These are phyloP conservation scores for Protobothrops flavoviridis DNA, from an alignment of 2,113 vertebrate genomes.

Conservation along the genomic window DNA sequence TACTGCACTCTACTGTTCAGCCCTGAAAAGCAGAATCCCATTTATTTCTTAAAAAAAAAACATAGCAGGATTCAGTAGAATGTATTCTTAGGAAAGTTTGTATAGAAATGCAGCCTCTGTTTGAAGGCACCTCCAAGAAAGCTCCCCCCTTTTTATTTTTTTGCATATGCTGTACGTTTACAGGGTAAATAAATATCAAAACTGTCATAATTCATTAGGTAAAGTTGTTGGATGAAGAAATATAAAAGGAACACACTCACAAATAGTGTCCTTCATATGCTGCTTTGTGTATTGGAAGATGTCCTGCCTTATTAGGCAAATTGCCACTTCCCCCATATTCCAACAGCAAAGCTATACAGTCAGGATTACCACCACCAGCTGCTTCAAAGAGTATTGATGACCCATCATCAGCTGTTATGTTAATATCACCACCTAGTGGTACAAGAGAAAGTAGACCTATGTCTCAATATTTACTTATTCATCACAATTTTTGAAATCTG, in stretches of 20 bases:
- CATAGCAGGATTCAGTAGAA: neutral
- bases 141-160: neutral
- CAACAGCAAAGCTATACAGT: conserved; percentile 81
- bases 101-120: neutral
- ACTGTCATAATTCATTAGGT: neutral
- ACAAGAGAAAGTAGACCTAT: neutral
- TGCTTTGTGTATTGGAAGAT: conserved; percentile 84
- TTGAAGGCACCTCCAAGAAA: neutral
- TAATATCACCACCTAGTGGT: conserved; percentile 77
- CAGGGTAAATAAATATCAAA: neutral
- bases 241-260: conserved; percentile 68
- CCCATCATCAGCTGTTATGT: conserved; percentile 78
- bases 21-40: neutral
- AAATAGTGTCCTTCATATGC: conserved; percentile 84
- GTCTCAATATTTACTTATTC: neutral
- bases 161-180: neutral
- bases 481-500: neutral
- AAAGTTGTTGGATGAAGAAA: neutral
- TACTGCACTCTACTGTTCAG: neutral
- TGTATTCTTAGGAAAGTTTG: neutral
- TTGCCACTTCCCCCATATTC: conserved; percentile 83
- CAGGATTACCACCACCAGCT: conserved; percentile 78
- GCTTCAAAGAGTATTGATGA: conserved; percentile 82
- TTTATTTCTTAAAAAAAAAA: neutral
- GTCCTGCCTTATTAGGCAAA: conserved; percentile 74